Conservation (phyloP, 2,888 invertebrate species). For the Xanthostigma xanthostigma region DNA sequence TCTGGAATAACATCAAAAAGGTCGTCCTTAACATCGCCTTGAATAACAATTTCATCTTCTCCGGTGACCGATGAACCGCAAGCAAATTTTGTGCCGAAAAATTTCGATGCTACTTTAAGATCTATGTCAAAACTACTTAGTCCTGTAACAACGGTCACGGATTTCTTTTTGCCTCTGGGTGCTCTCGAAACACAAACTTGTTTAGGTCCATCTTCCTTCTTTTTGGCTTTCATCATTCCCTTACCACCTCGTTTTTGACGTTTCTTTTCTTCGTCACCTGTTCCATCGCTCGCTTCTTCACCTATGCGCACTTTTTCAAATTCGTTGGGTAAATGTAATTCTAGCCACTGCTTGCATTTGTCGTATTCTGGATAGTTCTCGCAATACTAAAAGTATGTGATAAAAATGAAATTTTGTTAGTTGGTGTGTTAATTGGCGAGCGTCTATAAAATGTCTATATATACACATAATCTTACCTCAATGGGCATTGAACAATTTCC, state of each 20-base stretch:
- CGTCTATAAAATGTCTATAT: conserved; percentile 5
- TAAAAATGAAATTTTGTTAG: conserved; percentile 1
- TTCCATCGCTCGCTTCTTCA: conserved; percentile 47
- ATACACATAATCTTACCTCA: too few species aligned
- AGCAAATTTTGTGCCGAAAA: conserved; percentile 94
- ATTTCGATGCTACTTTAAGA: conserved; percentile 93
- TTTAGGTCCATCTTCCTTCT: conserved; percentile 81
- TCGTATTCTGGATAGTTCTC: conserved; percentile 97
- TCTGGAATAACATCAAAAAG: conserved; percentile 94
- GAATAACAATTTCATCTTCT: conserved; percentile 98
- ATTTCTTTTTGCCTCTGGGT: conserved; percentile 96
- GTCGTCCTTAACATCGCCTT: conserved; percentile 98
- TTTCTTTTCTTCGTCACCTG: conserved; percentile 84
- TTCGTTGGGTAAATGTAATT: conserved; percentile 83
- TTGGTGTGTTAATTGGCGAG: not conserved
- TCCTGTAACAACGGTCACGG: conserved; percentile 93
- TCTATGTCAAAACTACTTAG: conserved; percentile 85
- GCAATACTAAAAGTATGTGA: conserved; percentile 57
- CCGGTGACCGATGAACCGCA: conserved; percentile 99
- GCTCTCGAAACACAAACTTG: conserved; percentile 74
- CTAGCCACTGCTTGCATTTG: conserved; percentile 93
- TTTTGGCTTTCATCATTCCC: conserved; percentile 88
- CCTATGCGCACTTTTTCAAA: conserved; percentile 77
- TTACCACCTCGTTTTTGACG: conserved; percentile 94
- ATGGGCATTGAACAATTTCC: conserved; percentile 92